These are phyloP conservation scores for Zygothrica quintamaculata DNA, from an alignment of 2,888 invertebrate genomes.

Conservation along the genomic window DNA sequence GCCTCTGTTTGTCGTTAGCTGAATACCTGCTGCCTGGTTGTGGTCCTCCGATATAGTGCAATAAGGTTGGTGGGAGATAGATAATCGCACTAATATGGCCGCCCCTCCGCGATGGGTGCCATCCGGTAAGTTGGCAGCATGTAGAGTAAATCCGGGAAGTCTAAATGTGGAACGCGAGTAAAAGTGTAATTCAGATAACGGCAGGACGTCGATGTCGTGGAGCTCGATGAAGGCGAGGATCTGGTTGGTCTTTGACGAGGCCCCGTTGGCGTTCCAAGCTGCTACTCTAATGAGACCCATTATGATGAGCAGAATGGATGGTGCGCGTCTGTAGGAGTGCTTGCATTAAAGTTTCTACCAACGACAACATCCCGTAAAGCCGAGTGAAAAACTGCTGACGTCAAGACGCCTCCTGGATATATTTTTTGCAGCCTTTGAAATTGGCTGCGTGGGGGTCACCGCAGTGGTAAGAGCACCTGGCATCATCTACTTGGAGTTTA, in stretches of 20 bases:
- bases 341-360: background rate
- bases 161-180: too few relatives aligned
- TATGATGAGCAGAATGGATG: too few relatives aligned
- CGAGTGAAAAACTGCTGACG: background rate
- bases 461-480: background rate
- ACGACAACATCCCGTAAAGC: background rate
- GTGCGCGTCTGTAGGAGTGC: too few relatives aligned
- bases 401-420: conserved; percentile 1
- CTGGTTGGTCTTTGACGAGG: background rate
- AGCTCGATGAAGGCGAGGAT: background rate
- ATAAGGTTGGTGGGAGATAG: conserved; percentile 1
- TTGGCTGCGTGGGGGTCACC: conserved; percentile 2
- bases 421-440: background rate
- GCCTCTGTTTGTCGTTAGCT: background rate
- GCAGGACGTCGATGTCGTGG: too few relatives aligned
- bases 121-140: too few relatives aligned
- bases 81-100: too few relatives aligned
- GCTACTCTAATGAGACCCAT: conserved; percentile 1
- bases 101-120: too few relatives aligned
- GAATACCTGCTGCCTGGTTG: background rate
- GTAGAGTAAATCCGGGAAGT: too few relatives aligned
- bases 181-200: too few relatives aligned
- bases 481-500: background rate
- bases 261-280: conserved; percentile 6
- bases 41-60: conserved; percentile 1